Percentiles rank a stretch among this genome's conserved stretches.
phyloP scores from a whole-genome alignment of 2,888 invertebrate genomes.

The Papilio demoleus region DNA sequence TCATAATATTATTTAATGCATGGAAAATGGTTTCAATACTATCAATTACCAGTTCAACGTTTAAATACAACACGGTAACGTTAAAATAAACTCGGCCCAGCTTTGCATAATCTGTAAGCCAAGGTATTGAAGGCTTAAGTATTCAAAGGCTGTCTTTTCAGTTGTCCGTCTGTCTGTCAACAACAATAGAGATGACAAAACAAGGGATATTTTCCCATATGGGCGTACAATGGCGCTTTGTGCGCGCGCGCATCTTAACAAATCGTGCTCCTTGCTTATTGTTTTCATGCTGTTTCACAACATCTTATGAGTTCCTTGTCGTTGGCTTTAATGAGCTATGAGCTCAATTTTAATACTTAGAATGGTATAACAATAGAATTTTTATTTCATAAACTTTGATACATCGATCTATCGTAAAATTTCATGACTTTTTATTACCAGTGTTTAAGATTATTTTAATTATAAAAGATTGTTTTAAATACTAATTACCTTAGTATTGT shows the following conservation, averaged over 20 bases:
- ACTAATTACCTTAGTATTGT: too few species aligned
- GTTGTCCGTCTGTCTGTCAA: slow-evolving; percentile 78
- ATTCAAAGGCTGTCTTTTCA: slow-evolving; percentile 80
- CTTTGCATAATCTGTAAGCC: slow-evolving; percentile 59
- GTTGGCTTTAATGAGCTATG: slow-evolving; percentile 28
- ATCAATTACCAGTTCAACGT: slow-evolving; percentile 26
- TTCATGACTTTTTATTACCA: too few species aligned
- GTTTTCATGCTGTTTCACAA: slow-evolving; percentile 60
- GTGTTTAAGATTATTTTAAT: too few species aligned
- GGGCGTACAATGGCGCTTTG: slow-evolving; percentile 76
- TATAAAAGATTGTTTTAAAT: too few species aligned
- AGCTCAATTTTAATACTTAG: slow-evolving; percentile 14
- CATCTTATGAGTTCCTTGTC: slow-evolving; percentile 48
- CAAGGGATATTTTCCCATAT: slow-evolving; percentile 80
- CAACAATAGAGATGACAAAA: slow-evolving; percentile 79
- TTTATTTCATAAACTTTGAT: too few species aligned
- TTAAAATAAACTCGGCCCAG: slow-evolving; percentile 43
- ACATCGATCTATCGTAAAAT: too few species aligned
- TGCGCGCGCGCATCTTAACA: slow-evolving; percentile 61
- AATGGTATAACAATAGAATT: too few species aligned
- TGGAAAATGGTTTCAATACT: slow-evolving; percentile 19
- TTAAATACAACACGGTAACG: slow-evolving; percentile 52
- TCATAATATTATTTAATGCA: slow-evolving; percentile 14
- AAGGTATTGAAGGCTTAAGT: slow-evolving; percentile 59
- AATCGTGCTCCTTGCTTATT: slow-evolving; percentile 60